These are phyloP conservation scores for Pseudomyrmex cubaensis DNA, from an alignment of 1,140 invertebrate genomes.

Conservation along the genomic window DNA sequence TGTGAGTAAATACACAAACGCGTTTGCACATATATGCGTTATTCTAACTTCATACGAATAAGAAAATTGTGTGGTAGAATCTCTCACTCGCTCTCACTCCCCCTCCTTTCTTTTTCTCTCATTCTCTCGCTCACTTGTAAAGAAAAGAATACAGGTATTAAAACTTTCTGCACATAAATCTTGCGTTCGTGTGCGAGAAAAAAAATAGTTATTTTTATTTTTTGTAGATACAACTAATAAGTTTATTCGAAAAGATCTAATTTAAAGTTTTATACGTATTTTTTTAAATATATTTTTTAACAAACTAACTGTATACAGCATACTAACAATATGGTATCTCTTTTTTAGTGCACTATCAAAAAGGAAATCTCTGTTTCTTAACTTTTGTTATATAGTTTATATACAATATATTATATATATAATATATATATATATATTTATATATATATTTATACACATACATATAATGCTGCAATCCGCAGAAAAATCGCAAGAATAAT, in stretches of 20 bases:
- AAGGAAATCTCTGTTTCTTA: neutral
- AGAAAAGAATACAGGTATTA: constrained; percentile 7
- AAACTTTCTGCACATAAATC: constrained; percentile 7
- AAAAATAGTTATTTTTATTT: constrained; percentile 5
- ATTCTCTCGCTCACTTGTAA: too few relatives aligned
- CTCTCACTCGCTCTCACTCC: neutral
- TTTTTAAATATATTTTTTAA: too few relatives aligned
- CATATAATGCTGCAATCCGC: neutral
- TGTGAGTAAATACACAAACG: constrained; percentile 89
- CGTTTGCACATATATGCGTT: neutral
- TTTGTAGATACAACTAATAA: constrained; percentile 16
- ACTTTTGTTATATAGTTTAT: too few relatives aligned
- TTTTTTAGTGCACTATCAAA: neutral
- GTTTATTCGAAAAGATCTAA: neutral
- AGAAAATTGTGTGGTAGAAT: neutral
- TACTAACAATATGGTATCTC: constrained; percentile 15
- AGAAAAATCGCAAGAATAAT: neutral
- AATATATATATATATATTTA: too few relatives aligned
- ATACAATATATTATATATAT: too few relatives aligned
- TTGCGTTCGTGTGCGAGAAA: constrained; percentile 3
- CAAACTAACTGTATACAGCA: neutral
- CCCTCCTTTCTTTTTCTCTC: too few relatives aligned
- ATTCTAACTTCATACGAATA: constrained; percentile 33
- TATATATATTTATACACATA: too few relatives aligned
- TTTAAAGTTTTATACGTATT: neutral